Evolutionary conservation across 2,797 vertebrate genomes (phyloP).

Genomic region (Cheirogaleus major): DNA sequence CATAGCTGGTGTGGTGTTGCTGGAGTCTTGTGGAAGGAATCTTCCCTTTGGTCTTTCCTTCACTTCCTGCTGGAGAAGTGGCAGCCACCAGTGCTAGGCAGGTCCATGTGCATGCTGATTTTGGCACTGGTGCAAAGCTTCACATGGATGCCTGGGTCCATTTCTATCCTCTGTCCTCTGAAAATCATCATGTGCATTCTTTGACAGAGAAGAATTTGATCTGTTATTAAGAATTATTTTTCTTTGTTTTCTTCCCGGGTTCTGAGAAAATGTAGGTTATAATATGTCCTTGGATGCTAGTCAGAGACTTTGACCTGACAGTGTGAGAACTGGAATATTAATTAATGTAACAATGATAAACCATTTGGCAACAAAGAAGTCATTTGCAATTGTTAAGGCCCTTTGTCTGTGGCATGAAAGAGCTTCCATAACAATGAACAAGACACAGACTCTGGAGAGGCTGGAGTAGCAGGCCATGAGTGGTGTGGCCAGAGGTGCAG

Average conservation of each 20-base stretch:
- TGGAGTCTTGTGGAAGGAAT: background rate
- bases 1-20: background rate
- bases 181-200: background rate
- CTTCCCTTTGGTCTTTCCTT: background rate
- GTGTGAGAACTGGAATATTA: conserved; percentile 8
- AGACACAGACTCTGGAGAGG: background rate
- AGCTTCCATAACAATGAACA: background rate
- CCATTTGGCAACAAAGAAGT: conserved; percentile 15
- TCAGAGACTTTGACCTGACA: background rate
- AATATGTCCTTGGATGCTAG: background rate
- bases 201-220: conserved; percentile 6
- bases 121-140: background rate
- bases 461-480: background rate
- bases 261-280: conserved; percentile 41
- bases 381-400: conserved; percentile 35
- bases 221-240: conserved; percentile 8
- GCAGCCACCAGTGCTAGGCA: background rate
- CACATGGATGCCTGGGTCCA: background rate
- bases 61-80: background rate
- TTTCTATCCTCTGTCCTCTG: background rate
- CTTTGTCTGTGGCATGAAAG: conserved; percentile 64
- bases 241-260: background rate
- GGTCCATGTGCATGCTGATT: background rate
- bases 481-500: background rate
- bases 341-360: conserved; percentile 35